A percentile compares a stretch with the other conserved stretches of the same genome.
These are phyloP conservation scores for Macroteleia sp. DNA, from an alignment of 2,888 invertebrate species.

Conservation along the genomic window DNA sequence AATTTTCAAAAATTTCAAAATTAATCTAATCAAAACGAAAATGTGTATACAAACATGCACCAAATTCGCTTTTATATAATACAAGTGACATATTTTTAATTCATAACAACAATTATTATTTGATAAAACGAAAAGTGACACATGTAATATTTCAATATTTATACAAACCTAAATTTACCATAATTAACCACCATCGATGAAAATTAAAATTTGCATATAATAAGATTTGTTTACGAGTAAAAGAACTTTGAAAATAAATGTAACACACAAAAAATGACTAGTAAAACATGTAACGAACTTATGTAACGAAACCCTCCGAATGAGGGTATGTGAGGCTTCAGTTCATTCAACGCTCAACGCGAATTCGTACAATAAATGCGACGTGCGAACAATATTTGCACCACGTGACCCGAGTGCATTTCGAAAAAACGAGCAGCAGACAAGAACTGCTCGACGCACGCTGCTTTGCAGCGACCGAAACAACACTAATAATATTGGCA, in stretches of 20 bases:
- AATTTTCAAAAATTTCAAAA: too few relatives aligned
- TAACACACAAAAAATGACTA: neutral
- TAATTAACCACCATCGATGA: too few relatives aligned
- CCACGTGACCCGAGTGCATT: conserved; percentile 38
- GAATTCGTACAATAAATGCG: conserved; percentile 20
- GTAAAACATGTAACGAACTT: conserved; percentile 13
- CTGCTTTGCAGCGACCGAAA: conserved; percentile 50
- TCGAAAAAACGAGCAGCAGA: conserved; percentile 29
- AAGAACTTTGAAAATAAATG: conserved; percentile 14
- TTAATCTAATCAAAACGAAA: too few relatives aligned
- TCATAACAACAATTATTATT: too few relatives aligned
- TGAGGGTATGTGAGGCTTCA: conserved; percentile 28
- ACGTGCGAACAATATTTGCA: conserved; percentile 16
- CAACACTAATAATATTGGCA: conserved; percentile 57
- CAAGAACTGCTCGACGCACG: conserved; percentile 19
- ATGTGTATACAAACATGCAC: too few relatives aligned
- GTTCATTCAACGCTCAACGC: conserved; percentile 35
- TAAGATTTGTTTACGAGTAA: too few relatives aligned
- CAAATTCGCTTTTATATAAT: too few relatives aligned
- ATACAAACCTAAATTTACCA: too few relatives aligned
- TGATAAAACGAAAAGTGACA: too few relatives aligned
- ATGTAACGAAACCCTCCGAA: conserved; percentile 25
- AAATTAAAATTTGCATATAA: too few relatives aligned
- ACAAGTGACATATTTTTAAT: too few relatives aligned
- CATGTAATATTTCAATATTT: too few relatives aligned